Evolutionary conservation across 2,113 vertebrate genomes (phyloP), one percentile per base, ranked within the genome.

Genomic region (Gymnobelideus leadbeateri): DNA sequence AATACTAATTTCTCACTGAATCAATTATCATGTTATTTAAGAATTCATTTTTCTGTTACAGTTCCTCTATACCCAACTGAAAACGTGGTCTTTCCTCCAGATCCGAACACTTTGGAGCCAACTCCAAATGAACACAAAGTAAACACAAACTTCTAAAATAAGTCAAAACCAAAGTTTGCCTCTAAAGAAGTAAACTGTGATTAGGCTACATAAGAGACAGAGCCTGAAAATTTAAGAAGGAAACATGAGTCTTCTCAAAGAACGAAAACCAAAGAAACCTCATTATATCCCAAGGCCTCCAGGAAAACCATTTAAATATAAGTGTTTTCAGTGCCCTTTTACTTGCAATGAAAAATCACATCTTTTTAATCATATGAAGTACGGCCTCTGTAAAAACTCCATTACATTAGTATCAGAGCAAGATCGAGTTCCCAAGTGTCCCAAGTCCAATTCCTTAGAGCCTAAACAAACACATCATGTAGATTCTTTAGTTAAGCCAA

Each of bases 331-430:
- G 94, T 99, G 99, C 84, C 99, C 99, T 21, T 99, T 99, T 93
- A 99, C 99, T 43, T 99, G 99, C 99, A 99, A 99, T 0, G 99
- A 99, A 97, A 99, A 99, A 98, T 99, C 99, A 3, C 99, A 99
- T 89, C 99, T 99, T 91, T 99, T 99, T 93, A 99, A 99, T 97
- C 99, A 99, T 94, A 99, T 99, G 99, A 99, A 99, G 98, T 99
- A 99, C 0, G 99, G 99, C 53, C 99, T 99, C 96, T 99, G 99
- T 95, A 99, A 99, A 97, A 99, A 99, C 98, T 99, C 99, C 51
- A 99, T 99, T 96, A 99, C 99, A 0, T 97, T 99, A 28, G 98
- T 99, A 68, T 99, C 99, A 0, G 99, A 99, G 97, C 99, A 99
- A 97, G 99, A 99, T 57, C 98, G 99, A 0, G 5, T 96, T 21